Conservation (phyloP, 2,797 vertebrate species). For the Poecilia wingei region DNA sequence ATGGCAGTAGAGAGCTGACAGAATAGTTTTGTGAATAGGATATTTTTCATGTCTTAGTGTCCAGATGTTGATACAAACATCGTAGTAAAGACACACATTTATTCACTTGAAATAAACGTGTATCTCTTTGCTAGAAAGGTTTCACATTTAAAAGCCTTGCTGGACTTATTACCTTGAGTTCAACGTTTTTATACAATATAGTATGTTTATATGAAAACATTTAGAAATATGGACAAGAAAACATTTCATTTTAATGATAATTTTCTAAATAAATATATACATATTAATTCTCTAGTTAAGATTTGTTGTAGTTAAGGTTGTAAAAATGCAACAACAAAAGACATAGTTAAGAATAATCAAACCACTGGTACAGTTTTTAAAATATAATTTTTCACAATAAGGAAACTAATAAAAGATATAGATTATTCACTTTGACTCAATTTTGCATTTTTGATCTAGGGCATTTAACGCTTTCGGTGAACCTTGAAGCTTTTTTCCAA, state of each 20-base stretch:
- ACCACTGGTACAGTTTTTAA: not conserved
- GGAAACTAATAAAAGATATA: not conserved
- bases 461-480: not conserved
- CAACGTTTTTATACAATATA: not conserved
- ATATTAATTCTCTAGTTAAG: not conserved
- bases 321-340: not conserved
- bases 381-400: not conserved
- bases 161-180: not conserved
- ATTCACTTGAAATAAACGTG: not conserved
- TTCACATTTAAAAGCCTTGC: not conserved
- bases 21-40: not conserved
- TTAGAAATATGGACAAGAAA: not conserved
- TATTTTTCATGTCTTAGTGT: not conserved
- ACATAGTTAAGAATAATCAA: not conserved
- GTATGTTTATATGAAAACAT: not conserved
- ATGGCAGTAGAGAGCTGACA: conserved; percentile 4
- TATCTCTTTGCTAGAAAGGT: not conserved
- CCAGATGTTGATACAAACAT: not conserved
- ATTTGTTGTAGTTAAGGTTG: not conserved
- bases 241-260: not conserved
- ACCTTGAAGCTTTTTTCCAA: not conserved
- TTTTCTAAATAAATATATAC: not conserved
- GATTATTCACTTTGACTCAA: not conserved
- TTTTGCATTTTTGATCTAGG: not conserved
- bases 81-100: not conserved